These are phyloP conservation scores for Serranus cabrilla DNA, from an alignment of 2,797 vertebrate genomes.

Conservation along the genomic window DNA sequence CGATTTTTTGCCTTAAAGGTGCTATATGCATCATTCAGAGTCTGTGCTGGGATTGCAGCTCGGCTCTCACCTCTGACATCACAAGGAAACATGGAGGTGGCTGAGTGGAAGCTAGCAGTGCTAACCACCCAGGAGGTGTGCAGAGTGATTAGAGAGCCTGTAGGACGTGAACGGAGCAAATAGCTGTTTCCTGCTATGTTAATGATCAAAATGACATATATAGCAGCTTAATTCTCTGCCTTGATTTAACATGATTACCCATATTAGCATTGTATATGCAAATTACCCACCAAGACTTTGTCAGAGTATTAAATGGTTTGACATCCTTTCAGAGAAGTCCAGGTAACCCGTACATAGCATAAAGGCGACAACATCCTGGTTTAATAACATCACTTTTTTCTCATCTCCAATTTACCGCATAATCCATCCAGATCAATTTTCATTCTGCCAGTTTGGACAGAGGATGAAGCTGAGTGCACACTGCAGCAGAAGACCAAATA, in stretches of 20 bases:
- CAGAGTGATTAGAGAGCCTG: too few relatives aligned
- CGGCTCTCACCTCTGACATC: too few relatives aligned
- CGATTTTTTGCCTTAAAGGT: conserved; percentile 5
- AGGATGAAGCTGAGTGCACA: conserved; percentile 50
- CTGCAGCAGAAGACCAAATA: conserved; percentile 66
- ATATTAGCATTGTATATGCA: background rate
- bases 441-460: conserved; percentile 59
- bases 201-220: too few relatives aligned
- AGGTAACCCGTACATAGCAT: conserved; percentile 18
- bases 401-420: conserved; percentile 44
- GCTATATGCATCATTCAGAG: too few relatives aligned
- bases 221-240: background rate
- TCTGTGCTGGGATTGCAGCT: too few relatives aligned
- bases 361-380: conserved; percentile 33
- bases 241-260: conserved; percentile 11
- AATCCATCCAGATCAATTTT: conserved; percentile 68
- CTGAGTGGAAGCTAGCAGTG: too few relatives aligned
- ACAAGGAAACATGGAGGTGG: too few relatives aligned
- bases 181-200: too few relatives aligned
- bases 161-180: too few relatives aligned
- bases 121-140: too few relatives aligned
- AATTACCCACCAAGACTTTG: conserved; percentile 1
- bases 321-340: conserved; percentile 5
- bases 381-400: conserved; percentile 26
- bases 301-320: background rate